Base-by-base conservation (phyloP, 2,797 vertebrate species). In the Bucorvus abyssinicus region DNA sequence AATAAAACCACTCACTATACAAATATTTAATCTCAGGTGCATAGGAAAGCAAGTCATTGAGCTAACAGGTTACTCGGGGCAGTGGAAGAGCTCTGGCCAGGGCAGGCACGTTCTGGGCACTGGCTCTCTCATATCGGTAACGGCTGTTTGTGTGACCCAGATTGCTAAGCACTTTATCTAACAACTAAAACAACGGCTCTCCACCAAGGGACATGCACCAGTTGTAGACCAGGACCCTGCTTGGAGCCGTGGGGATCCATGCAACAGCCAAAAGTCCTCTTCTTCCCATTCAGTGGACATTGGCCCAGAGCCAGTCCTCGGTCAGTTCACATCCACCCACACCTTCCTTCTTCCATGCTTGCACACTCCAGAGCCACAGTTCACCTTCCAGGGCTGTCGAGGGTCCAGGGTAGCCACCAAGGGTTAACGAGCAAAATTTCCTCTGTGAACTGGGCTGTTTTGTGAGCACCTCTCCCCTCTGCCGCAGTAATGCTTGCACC, bases 101-200 rank as follows among this genome's bases (percentile, higher is more conserved):
- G 0, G 4, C 56, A 40, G 38, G 23, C 10, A 5, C 26, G 34
- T 9, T 32, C 26, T 34, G 38, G 14, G 20, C 27, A 26, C 18
- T 2, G 1, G 16, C 32, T 53, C 34, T 20, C 30, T 42, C 2
- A 0, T 7, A 20, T 21, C 22, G 1, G 4, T 12, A 9, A 12
- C 17, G 49, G 23, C 10, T 49, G 5, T 49, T 65, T 50, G 4
- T 17, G 5, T 3, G 7, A 47, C 18, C 21, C 36, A 23, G 36
- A 18, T 30, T 4, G n/a, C n/a, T 20, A 24, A 45, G 14, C 30
- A 20, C 29, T 40, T 75, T 24, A 55, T 36, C 34, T 50, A 61
- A 45, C 23, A 68, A 68, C 45, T 17, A n/a, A 80, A 79, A 19
- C 8, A 53, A 3, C 10, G 23, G 3, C 45, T 78, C 50, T 34